Evolutionary conservation across 2,888 invertebrate species (phyloP).

Genomic region (Tachystola acroxantha): DNA sequence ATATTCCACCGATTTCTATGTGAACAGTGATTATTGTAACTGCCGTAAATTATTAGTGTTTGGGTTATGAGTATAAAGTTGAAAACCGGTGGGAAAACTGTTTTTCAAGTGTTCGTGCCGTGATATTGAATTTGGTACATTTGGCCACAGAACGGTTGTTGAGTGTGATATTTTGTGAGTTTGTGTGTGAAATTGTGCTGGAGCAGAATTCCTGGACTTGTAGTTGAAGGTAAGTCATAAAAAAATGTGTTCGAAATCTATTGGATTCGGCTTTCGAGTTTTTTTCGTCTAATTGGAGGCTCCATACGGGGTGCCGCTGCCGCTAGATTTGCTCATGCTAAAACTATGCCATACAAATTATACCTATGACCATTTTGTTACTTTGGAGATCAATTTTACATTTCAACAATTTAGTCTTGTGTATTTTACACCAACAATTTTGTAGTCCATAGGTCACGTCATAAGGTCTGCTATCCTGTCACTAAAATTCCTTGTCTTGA

Average conservation of each 20-base stretch:
- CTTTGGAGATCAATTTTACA: too few species aligned
- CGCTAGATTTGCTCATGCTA: too few species aligned
- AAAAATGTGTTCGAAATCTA: background rate
- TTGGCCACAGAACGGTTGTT: slow-evolving; percentile 43
- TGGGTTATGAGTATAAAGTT: slow-evolving; percentile 47
- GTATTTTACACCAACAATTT: too few species aligned
- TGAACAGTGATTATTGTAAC: slow-evolving; percentile 55
- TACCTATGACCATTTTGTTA: too few species aligned
- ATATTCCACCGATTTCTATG: slow-evolving; percentile 47
- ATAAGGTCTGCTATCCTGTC: too few species aligned
- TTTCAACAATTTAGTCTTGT: too few species aligned
- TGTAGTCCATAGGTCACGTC: too few species aligned
- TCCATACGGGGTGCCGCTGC: background rate
- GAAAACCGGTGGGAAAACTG: slow-evolving; percentile 37
- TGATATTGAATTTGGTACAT: slow-evolving; percentile 43
- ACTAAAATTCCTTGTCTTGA: slow-evolving; percentile 11
- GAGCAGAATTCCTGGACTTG: slow-evolving; percentile 42
- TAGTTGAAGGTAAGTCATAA: slow-evolving; percentile 49
- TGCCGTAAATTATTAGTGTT: slow-evolving; percentile 33
- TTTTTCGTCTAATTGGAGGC: background rate
- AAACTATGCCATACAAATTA: too few species aligned
- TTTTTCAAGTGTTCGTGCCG: slow-evolving; percentile 48
- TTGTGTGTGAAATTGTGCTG: slow-evolving; percentile 55
- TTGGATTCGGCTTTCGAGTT: background rate
- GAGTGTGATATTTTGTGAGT: slow-evolving; percentile 57